A percentile compares a stretch with the other conserved stretches of the same genome.
phyloP scores from a whole-genome alignment of 2,888 invertebrate genomes.

The Amiota communis region DNA sequence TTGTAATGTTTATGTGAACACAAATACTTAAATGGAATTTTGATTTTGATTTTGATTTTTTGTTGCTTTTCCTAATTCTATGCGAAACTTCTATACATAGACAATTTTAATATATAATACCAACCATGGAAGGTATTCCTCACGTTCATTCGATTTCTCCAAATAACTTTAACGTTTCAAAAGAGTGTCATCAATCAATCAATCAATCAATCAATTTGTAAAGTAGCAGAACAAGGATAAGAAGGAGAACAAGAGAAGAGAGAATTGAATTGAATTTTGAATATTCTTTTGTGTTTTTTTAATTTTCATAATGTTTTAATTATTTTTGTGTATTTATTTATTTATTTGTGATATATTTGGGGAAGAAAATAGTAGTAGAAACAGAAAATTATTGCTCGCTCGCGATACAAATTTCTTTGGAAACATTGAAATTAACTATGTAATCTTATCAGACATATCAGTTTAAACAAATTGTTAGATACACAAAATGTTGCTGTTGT shows the following conservation, averaged over 20 bases:
- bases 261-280: slow-evolving; percentile 48
- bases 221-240: slow-evolving; percentile 54
- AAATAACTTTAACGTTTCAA: slow-evolving; percentile 78
- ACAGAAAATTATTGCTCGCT: slow-evolving; percentile 63
- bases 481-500: not conserved
- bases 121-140: slow-evolving; percentile 88
- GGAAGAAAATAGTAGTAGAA: slow-evolving; percentile 14
- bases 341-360: not conserved
- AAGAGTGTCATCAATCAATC: slow-evolving; percentile 55
- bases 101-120: slow-evolving; percentile 73
- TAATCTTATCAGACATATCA: no score
- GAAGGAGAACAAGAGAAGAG: slow-evolving; percentile 55
- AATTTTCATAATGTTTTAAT: no score
- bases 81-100: slow-evolving; percentile 1
- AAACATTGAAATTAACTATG: no score
- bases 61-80: slow-evolving; percentile 15
- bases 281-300: slow-evolving; percentile 16
- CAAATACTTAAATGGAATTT: not conserved
- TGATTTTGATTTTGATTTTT: slow-evolving; percentile 9
- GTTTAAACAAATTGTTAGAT: not conserved
- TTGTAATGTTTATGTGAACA: not conserved
- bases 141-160: slow-evolving; percentile 81
- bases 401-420: no score
- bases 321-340: not conserved
- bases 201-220: slow-evolving; percentile 25